A percentile compares a stretch with the other conserved stretches of the same genome.
phyloP scores from a whole-genome alignment of 2,888 invertebrate genomes.

The Drosophila meridiana region DNA sequence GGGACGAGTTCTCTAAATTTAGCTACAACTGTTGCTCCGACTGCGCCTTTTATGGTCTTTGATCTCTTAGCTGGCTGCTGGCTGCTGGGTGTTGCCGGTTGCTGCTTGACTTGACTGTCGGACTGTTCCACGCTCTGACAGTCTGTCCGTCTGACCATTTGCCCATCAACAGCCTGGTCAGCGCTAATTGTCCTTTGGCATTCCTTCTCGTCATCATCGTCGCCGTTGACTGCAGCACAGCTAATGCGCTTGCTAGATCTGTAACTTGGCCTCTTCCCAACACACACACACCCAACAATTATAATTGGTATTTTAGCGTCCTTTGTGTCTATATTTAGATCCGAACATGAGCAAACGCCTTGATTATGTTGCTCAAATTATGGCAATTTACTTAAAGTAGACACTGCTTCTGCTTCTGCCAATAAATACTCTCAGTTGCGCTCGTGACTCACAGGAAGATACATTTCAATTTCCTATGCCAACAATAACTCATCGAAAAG shows the following conservation, averaged over 20 bases:
- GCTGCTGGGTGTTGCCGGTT: not conserved
- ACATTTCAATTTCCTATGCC: slow-evolving; percentile 26
- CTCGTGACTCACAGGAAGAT: slow-evolving; percentile 30
- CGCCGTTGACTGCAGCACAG: slow-evolving; percentile 36
- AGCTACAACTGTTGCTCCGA: slow-evolving; percentile 62
- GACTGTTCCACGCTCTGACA: slow-evolving; percentile 1
- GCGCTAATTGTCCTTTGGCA: slow-evolving; percentile 77
- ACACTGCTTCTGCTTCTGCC: slow-evolving; percentile 30
- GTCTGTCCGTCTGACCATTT: slow-evolving; percentile 33
- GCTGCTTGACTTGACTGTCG: slow-evolving; percentile 23
- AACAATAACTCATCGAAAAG: slow-evolving; percentile 60
- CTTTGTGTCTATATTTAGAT: slow-evolving; percentile 75
- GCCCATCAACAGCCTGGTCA: slow-evolving; percentile 52
- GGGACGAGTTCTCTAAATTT: slow-evolving; percentile 70
- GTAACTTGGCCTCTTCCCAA: slow-evolving; percentile 35
- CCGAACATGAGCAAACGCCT: slow-evolving; percentile 52
- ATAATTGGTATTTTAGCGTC: slow-evolving; percentile 77
- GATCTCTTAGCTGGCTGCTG: slow-evolving; percentile 39
- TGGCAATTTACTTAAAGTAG: slow-evolving; percentile 73
- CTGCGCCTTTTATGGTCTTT: slow-evolving; percentile 74
- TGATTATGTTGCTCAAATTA: slow-evolving; percentile 75
- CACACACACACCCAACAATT: slow-evolving; percentile 40
- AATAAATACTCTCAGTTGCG: slow-evolving; percentile 22
- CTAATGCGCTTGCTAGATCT: slow-evolving; percentile 55
- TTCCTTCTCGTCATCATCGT: slow-evolving; percentile 68